Evolutionary conservation across 1,140 invertebrate genomes (phyloP), one percentile per base, ranked within the genome.

Genomic region (Olivierus martensii): DNA sequence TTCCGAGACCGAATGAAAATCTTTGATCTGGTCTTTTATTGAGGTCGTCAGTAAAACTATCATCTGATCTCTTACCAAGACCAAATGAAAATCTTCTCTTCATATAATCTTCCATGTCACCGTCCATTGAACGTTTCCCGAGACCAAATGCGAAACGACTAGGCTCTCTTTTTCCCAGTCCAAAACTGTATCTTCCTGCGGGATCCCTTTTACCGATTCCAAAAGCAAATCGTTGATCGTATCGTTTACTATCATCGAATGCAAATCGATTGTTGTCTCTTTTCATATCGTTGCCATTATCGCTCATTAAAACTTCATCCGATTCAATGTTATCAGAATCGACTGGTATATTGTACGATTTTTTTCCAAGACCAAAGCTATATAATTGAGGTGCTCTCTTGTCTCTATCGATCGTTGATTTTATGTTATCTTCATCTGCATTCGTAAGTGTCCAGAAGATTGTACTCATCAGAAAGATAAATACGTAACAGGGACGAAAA

Each of bases 41-140:
- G 9, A 28, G 4, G 9, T 28, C 28, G 9, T 4, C 28, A 28
- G 4, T 28, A 9, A 28, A 28, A 28, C 4, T 28, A 49, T 43
- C 50, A 34, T 50, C 46, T 15, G 46, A 42, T 12, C 54, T 35
- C 43, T 60, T 60, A 17, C 59, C 59, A 10, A 61, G 37, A 18
- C 59, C 59, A 38, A 61, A 61, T 2, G 53, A 53, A 42, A 60
- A 61, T 18, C 59, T 53, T 22, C 59, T 47, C 44, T 61, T 61
- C 4, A 61, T 56, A 34, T 53, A 58, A 28, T 61, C 59, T 17
- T 58, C 57, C 18, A 60, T 49, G n/a, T 57, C 52, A 19, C 50
- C 42, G 6, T 50, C 43, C 19, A 47, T 14, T 14, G 45, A 47
- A 18, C 38, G 18, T 48, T 60, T 60, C 9, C 49, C 56, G 7